A percentile compares a stretch with the other conserved stretches of the same genome.
Evolutionary conservation across 2,888 invertebrate species (phyloP).

Genomic region (Meta bourneti): DNA sequence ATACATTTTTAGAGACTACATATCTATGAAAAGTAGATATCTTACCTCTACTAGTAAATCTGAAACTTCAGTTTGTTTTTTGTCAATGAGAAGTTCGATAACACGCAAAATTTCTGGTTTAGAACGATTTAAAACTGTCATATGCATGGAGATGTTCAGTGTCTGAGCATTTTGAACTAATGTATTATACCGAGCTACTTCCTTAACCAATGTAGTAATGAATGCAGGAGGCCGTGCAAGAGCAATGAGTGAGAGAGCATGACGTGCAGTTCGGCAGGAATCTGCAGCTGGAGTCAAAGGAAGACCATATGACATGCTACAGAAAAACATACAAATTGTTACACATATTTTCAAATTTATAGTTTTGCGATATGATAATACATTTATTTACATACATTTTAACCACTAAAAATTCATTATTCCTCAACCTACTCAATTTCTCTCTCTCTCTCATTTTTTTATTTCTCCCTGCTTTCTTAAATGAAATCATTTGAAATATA

Average conservation of each 20-base stretch:
- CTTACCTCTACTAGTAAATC: slow-evolving; percentile 94
- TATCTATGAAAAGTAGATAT: neutral
- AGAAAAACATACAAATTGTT: slow-evolving; percentile 8
- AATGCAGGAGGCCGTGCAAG: slow-evolving; percentile 98
- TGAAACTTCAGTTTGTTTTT: slow-evolving; percentile 85
- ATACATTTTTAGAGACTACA: no score
- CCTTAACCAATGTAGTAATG: slow-evolving; percentile 96
- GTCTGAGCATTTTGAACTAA: slow-evolving; percentile 93
- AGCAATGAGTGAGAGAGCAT: slow-evolving; percentile 96
- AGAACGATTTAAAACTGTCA: slow-evolving; percentile 88
- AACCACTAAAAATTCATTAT: neutral
- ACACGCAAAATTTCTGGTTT: slow-evolving; percentile 96
- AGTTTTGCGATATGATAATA: neutral
- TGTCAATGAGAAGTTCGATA: slow-evolving; percentile 96
- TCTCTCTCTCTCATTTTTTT: no score
- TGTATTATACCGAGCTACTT: slow-evolving; percentile 90
- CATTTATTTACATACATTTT: neutral
- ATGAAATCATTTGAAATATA: no score
- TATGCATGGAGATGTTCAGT: slow-evolving; percentile 87
- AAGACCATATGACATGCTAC: slow-evolving; percentile 93
- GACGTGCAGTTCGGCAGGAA: slow-evolving; percentile 97
- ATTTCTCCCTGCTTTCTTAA: no score
- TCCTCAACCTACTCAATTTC: no score
- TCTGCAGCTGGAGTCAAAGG: slow-evolving; percentile 97
- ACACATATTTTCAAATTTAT: neutral